Percentiles rank a stretch among this genome's conserved stretches.
These are phyloP conservation scores for Cynopterus brachyotis DNA, from an alignment of 2,113 vertebrate species.

Conservation along the genomic window DNA sequence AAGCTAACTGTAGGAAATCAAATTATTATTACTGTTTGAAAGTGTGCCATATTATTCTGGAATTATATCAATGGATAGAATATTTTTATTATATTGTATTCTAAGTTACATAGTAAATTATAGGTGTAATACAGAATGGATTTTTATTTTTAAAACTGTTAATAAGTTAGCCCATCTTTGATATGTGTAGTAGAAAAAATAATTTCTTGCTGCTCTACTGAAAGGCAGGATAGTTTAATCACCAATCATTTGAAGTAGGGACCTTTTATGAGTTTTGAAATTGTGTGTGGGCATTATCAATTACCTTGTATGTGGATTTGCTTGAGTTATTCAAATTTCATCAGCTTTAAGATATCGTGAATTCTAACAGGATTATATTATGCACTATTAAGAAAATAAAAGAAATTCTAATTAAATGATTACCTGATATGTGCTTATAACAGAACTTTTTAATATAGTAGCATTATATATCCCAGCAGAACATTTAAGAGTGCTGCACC, in stretches of 20 bases:
- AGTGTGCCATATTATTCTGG: background rate
- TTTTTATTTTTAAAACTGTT: conserved; percentile 20
- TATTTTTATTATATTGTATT: background rate
- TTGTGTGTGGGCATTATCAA: background rate
- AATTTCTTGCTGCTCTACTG: background rate
- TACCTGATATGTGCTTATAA: background rate
- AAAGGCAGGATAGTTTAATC: background rate
- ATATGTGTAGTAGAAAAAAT: background rate
- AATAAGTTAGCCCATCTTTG: background rate
- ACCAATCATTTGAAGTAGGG: background rate
- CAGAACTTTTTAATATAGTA: background rate
- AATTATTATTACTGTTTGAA: background rate
- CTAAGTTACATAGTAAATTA: background rate
- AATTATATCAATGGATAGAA: background rate
- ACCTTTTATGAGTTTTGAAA: background rate
- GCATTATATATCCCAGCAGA: background rate
- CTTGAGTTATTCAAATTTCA: background rate
- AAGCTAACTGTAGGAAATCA: background rate
- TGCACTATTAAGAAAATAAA: background rate
- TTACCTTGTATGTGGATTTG: background rate
- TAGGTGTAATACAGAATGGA: background rate
- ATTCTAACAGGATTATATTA: background rate
- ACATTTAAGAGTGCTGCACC: background rate
- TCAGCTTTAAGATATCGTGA: background rate
- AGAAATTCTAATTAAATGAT: background rate